Conservation (phyloP, 2,888 invertebrate genomes). For the Nycteola revayana region DNA sequence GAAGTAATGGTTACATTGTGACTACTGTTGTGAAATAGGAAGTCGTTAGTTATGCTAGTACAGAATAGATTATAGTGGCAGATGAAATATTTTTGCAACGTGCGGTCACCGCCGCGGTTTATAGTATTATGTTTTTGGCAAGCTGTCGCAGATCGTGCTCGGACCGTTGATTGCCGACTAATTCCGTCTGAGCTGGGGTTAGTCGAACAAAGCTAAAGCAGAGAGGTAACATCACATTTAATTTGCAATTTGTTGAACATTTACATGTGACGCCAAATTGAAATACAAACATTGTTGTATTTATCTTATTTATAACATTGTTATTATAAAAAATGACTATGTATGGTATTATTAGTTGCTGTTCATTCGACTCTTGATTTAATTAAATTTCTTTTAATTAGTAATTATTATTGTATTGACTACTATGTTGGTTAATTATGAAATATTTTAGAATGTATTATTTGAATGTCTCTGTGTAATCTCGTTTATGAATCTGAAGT, state of each 20-base stretch:
- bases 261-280: no score
- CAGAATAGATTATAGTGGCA: constrained; percentile 7
- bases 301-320: no score
- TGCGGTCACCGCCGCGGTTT: constrained; percentile 1
- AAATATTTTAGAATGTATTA: background rate
- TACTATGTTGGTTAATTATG: constrained; percentile 1
- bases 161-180: no score
- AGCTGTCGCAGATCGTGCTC: no score
- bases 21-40: constrained; percentile 14
- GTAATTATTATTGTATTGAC: background rate
- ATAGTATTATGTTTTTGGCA: no score
- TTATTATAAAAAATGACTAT: no score
- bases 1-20: constrained; percentile 12
- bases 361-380: constrained; percentile 14
- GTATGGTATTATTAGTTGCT: constrained; percentile 16
- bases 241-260: no score
- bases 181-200: no score
- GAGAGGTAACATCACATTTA: no score
- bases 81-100: constrained; percentile 7
- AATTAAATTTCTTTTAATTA: no score
- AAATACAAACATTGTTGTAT: no score
- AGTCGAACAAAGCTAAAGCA: no score
- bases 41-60: constrained; percentile 25
- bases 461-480: constrained; percentile 7
- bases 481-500: constrained; percentile 6